Conservation (phyloP, 53 echinoderm and acorn worm species). For the Crossaster papposus region DNA sequence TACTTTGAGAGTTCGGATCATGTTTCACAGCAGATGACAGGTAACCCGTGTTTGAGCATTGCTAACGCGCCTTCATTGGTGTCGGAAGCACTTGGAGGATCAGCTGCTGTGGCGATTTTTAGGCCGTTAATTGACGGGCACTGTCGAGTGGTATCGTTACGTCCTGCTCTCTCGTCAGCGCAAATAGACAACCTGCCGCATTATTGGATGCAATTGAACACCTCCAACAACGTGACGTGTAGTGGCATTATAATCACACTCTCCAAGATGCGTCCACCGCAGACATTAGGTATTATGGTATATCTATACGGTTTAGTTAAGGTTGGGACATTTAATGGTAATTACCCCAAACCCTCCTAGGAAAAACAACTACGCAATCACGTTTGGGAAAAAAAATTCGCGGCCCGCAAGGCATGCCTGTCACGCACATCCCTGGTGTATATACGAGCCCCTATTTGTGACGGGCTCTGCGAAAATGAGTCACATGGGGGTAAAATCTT, state of each 20-base stretch:
- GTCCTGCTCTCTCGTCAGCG: neutral
- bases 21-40: neutral
- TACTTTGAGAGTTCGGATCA: neutral
- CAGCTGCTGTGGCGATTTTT: neutral
- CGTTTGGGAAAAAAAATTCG: no score
- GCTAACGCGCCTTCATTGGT: neutral
- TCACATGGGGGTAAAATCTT: no score
- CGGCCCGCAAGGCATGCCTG: no score
- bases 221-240: neutral
- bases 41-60: neutral
- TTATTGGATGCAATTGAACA: neutral
- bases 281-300: neutral
- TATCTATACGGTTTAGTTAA: neutral
- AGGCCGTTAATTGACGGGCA: neutral
- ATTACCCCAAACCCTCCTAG: neutral
- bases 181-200: neutral
- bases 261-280: neutral
- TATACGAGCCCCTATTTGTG: no score
- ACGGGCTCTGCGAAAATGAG: no score
- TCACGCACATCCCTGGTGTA: neutral
- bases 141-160: neutral
- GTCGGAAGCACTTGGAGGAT: neutral
- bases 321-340: neutral
- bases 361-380: neutral
- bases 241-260: neutral